Evolutionary conservation across 2,797 vertebrate species (phyloP), one percentile per base, ranked within the genome.

Genomic region (Allobates femoralis): DNA sequence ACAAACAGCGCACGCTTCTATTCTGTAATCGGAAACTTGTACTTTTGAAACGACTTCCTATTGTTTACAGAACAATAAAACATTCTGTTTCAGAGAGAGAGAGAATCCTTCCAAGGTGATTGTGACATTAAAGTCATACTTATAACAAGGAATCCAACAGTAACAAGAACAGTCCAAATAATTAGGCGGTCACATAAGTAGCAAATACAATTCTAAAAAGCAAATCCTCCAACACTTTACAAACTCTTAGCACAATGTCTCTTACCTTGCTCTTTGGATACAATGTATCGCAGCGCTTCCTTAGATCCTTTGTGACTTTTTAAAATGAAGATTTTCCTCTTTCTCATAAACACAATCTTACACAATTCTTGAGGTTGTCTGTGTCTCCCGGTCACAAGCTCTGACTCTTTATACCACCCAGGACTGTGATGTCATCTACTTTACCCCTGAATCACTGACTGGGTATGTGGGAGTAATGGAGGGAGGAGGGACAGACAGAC

Each of bases 391-490:
- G 69, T 7, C 32, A 37, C 12, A 58, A 0, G 6, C 16, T 26
- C 15, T 73, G 71, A 21, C 34, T 53, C 82, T 84, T 84, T 84
- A 84, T 84, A 84, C 5, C 4, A 30, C 71, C 18, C 4, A 1
- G 16, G 82, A n/a, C 26, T 76, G 34, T 83, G 82, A 84, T 76
- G 82, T 84, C 69, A 84, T 15, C n/a, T 32, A 55, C 16, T 55
- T 34, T 21, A 37, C 60, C 18, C 15, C 66, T 83, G 81, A 73
- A 73, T 84, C 82, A 84, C 71, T 18, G 82, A 75, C 82, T 76
- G 82, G 34, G 41, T 64, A 84, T 84, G 82, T 84, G 73, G 82
- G 71, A 62, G 73, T 76, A 75, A 46, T 62, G 34, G n/a, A 11
- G 71, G 73, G 60, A 53, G 58, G 73, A 26, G 46, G 78, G 60